phyloP scores from a whole-genome alignment of 2,888 invertebrate genomes.

The Campopleginae sp. region DNA sequence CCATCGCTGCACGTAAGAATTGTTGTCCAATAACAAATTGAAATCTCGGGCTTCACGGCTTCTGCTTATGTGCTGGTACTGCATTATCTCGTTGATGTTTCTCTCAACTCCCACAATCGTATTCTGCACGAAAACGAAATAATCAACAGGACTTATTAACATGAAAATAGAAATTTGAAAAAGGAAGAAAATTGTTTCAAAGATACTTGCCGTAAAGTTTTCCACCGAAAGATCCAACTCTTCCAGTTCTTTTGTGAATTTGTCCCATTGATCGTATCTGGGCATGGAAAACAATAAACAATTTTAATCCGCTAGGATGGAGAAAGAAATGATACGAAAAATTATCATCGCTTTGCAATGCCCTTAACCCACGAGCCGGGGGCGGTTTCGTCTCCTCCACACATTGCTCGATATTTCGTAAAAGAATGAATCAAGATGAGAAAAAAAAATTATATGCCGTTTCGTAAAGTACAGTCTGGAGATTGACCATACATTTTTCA shows the following conservation, averaged over 20 bases:
- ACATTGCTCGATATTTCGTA: too few relatives aligned
- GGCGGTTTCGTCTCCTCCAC: too few relatives aligned
- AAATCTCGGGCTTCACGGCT: constrained; percentile 93
- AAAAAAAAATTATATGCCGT: too few relatives aligned
- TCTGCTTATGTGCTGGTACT: constrained; percentile 92
- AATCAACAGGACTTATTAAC: constrained; percentile 1
- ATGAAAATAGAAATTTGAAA: not conserved
- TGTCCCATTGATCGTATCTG: constrained; percentile 96
- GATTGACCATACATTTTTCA: too few relatives aligned
- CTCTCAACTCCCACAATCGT: constrained; percentile 91
- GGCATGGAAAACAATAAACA: not conserved
- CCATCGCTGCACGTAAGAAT: constrained; percentile 94
- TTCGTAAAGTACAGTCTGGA: too few relatives aligned
- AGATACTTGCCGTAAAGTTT: constrained; percentile 92
- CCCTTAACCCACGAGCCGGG: too few relatives aligned
- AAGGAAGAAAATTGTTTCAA: constrained; percentile 1
- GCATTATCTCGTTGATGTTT: constrained; percentile 93
- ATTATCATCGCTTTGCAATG: not conserved
- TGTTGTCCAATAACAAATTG: constrained; percentile 92
- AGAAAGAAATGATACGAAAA: not conserved
- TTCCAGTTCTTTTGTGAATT: constrained; percentile 95
- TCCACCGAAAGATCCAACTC: constrained; percentile 94
- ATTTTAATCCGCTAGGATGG: not conserved
- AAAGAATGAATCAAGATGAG: too few relatives aligned
- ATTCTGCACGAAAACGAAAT: constrained; percentile 85